Percentiles rank a stretch among this genome's conserved stretches.
Conservation (phyloP, 2,888 invertebrate species). For the Melipona bicolor region DNA sequence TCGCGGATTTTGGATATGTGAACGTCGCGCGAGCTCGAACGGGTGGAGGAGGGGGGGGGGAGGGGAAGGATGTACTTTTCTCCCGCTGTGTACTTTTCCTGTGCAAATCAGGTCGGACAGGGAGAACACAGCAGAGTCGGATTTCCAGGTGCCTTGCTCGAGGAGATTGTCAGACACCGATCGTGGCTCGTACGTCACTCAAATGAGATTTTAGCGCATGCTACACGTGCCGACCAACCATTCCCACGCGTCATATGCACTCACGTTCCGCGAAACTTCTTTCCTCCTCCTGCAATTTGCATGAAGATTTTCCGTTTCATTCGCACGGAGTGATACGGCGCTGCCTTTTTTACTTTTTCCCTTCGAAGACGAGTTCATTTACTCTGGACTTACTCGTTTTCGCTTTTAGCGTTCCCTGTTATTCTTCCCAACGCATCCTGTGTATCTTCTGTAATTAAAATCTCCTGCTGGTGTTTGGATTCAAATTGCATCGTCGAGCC, state of each 20-base stretch:
- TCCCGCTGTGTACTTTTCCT: conserved; percentile 63
- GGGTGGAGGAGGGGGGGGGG: neutral
- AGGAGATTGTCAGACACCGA: conserved; percentile 33
- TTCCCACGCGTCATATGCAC: neutral
- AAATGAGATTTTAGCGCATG: conserved; percentile 24
- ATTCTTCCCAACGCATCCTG: neutral
- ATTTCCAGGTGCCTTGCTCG: conserved; percentile 21
- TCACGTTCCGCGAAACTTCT: neutral
- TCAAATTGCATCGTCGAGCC: neutral
- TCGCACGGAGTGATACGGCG: neutral
- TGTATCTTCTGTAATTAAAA: neutral
- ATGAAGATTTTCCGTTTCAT: neutral
- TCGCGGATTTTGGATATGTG: conserved; percentile 63
- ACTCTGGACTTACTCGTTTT: neutral
- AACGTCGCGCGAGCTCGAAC: conserved; percentile 36
- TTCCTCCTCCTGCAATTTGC: neutral
- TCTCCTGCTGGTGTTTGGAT: neutral
- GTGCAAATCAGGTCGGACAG: conserved; percentile 57
- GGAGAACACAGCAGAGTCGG: conserved; percentile 34
- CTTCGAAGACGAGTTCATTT: neutral
- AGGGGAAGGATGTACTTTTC: too few relatives aligned
- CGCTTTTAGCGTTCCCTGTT: neutral
- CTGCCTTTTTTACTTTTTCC: neutral
- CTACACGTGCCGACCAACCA: neutral
- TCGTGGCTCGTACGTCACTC: conserved; percentile 18